These are phyloP conservation scores for Caranx melampygus DNA, from an alignment of 2,113 vertebrate genomes.

Conservation along the genomic window DNA sequence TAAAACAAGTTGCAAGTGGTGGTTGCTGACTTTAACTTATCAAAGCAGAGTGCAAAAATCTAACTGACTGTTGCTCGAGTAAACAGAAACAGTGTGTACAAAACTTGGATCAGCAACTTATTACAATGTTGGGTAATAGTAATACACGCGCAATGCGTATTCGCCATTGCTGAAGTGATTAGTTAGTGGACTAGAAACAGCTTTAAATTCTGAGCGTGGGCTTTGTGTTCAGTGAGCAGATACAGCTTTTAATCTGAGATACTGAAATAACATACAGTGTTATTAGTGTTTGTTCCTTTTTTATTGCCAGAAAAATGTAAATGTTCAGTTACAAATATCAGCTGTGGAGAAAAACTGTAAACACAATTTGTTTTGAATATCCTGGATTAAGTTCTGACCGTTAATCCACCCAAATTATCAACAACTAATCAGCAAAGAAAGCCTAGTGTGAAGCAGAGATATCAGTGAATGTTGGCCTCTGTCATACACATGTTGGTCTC, in stretches of 20 bases:
- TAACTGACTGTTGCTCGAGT: background rate
- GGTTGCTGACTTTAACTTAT: background rate
- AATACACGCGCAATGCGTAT: conserved; percentile 6
- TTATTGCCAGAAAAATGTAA: background rate
- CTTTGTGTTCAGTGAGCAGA: conserved; percentile 2
- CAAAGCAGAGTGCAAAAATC: background rate
- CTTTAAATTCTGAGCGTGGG: conserved; percentile 5
- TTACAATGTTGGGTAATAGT: conserved; percentile 1
- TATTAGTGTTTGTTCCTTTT: background rate
- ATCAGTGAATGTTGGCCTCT: background rate
- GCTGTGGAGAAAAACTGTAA: no score
- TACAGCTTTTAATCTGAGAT: background rate
- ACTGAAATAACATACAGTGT: background rate
- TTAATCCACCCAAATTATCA: background rate
- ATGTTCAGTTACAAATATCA: no score
- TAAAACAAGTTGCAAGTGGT: background rate
- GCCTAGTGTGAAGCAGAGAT: background rate
- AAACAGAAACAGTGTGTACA: conserved; percentile 38
- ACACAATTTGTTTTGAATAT: background rate
- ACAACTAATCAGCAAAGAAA: background rate
- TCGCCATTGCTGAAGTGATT: conserved; percentile 11
- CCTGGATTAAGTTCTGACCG: background rate
- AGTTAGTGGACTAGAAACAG: conserved; percentile 4
- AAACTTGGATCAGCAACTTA: conserved; percentile 27
- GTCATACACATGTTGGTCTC: background rate